Evolutionary conservation across 2,113 vertebrate genomes (phyloP), one percentile per base, ranked within the genome.

Genomic region (Phoxinus phoxinus): DNA sequence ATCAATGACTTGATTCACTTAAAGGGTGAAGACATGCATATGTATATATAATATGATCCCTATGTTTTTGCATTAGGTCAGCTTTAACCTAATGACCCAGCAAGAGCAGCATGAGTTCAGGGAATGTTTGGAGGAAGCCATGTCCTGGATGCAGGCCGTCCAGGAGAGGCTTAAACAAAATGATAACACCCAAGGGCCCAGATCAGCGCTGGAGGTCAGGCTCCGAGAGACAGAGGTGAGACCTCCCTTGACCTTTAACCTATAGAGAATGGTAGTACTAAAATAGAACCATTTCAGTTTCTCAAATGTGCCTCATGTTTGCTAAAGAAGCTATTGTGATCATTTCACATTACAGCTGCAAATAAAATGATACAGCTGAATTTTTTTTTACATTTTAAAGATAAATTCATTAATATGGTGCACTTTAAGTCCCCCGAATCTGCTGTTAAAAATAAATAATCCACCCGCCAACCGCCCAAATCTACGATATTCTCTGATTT

Each of bases 171-270:
- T 99, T 84, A 94, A 91, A 81, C 85, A 94, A 89, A 98, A 91
- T 30, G 98, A 99, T 93, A 96, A 97, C 93, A 98, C 97, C 11
- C 93, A 95, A 79, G 98, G 98, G 3, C 97, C 98, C 86, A 94
- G 94, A 0, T 92, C 95, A 0, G 97, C 95, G 17, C 93, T 99
- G 89, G 97, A 99, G 93, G 94, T 95, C 88, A 93, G 98, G 72
- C 95, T 99, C 11, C 90, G 90, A 80, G 97, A 98, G 89, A 98
- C 98, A 0, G 95, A 99, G 97, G 98, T 99, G 92, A 85, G 53
- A 2, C 1, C 30, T 65, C 51, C 3, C 0, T 48, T 85, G 21
- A 56, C n/a, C 53, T 84, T 41, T 71, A 37, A 2, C 77, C n/a
- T 73, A 9, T 13, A 10, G 21, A 41, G 46, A 2, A 3, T 71